phyloP scores from a whole-genome alignment of 2,113 vertebrate species.

The Zapornia atra region DNA sequence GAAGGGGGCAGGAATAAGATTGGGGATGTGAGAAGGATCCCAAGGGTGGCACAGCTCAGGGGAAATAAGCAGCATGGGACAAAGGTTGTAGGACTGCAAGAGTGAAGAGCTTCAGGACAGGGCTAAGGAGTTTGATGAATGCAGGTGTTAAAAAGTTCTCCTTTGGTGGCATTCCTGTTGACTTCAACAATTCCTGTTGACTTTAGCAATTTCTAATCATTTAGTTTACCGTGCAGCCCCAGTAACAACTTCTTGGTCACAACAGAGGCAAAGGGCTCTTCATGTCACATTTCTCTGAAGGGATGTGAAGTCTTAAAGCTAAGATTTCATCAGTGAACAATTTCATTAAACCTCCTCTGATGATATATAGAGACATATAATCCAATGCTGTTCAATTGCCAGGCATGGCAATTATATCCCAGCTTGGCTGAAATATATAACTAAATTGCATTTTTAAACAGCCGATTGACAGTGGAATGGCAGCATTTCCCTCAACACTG shows the following conservation, averaged over 20 bases:
- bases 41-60: not conserved
- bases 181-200: not conserved
- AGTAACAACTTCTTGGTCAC: not conserved
- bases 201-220: not conserved
- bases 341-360: slow-evolving; percentile 34
- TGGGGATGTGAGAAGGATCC: no score
- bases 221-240: not conserved
- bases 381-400: not conserved
- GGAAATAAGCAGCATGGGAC: not conserved
- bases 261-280: not conserved
- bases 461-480: not conserved
- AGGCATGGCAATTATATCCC: not conserved
- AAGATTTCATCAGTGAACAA: slow-evolving; percentile 46
- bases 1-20: not conserved
- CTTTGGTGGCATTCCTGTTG: not conserved
- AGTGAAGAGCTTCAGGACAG: not conserved
- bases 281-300: not conserved
- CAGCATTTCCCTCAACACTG: not conserved
- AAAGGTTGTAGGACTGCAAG: not conserved
- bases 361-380: slow-evolving; percentile 49
- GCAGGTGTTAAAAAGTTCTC: not conserved
- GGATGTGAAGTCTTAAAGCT: slow-evolving; percentile 50
- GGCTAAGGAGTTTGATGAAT: not conserved
- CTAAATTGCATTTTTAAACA: slow-evolving; percentile 20
- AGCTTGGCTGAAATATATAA: slow-evolving; percentile 38